Percentiles rank a stretch among this genome's conserved stretches.
Evolutionary conservation across 2,113 vertebrate species (phyloP).

Genomic region (Saimiri boliviensis): DNA sequence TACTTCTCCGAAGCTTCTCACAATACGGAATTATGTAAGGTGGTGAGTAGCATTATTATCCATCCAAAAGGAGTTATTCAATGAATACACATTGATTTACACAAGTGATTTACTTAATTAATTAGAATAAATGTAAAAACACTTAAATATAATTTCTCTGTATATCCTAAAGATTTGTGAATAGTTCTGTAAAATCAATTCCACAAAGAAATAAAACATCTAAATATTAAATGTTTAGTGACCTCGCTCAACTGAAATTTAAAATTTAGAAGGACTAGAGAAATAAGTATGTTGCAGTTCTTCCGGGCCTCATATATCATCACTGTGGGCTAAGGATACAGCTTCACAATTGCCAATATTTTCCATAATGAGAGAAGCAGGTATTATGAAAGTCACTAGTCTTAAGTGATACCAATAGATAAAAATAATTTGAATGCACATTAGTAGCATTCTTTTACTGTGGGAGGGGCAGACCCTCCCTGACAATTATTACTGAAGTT

Average conservation of each 20-base stretch:
- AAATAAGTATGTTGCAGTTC: not conserved
- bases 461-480: not conserved
- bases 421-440: not conserved
- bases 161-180: not conserved
- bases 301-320: not conserved
- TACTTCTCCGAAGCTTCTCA: not conserved
- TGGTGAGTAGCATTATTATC: not conserved
- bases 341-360: not conserved
- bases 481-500: not conserved
- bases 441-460: not conserved
- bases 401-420: not conserved
- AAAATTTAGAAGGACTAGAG: not conserved
- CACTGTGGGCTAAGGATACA: not conserved
- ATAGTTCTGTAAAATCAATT: not conserved
- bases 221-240: not conserved
- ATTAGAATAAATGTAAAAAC: not conserved
- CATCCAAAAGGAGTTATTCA: not conserved
- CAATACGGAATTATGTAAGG: not conserved
- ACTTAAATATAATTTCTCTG: not conserved
- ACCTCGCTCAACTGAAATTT: not conserved
- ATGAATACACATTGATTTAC: not conserved
- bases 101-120: not conserved
- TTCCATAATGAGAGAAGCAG: not conserved
- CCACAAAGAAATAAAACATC: not conserved
- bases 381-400: not conserved